phyloP scores from a whole-genome alignment of 30 jellyfish, hydroid and myxozoan species.

The Pelagia noctiluca region DNA sequence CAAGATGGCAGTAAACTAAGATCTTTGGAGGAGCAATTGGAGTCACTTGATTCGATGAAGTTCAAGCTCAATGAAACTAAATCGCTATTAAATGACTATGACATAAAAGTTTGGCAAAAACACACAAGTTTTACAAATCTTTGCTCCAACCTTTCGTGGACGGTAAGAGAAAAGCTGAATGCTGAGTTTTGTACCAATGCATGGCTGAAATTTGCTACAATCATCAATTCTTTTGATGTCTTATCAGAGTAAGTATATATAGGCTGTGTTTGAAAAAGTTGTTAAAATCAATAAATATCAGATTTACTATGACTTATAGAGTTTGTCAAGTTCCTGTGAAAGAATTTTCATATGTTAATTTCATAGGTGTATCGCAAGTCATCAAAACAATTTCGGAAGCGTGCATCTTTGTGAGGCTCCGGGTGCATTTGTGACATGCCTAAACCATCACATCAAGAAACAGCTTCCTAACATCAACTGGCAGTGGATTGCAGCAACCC shows the following conservation, averaged over 20 bases:
- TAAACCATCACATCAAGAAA: constrained; percentile 81
- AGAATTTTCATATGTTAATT: too few species aligned
- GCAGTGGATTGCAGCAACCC: constrained; percentile 92
- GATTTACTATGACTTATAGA: too few species aligned
- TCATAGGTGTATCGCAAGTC: too few species aligned
- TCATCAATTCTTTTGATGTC: constrained; percentile 73
- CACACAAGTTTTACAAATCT: constrained; percentile 82
- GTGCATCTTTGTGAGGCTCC: constrained; percentile 99
- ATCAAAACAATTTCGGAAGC: constrained; percentile 23
- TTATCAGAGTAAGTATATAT: too few species aligned
- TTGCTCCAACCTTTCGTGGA: constrained; percentile 58
- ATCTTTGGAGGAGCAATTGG: not conserved
- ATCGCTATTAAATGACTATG: constrained; percentile 76
- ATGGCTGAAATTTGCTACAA: constrained; percentile 94
- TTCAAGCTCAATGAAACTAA: constrained; percentile 77
- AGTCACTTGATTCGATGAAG: constrained; percentile 38
- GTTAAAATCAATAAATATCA: too few species aligned
- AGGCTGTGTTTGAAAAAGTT: too few species aligned
- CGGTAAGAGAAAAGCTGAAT: constrained; percentile 44
- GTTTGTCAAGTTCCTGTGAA: too few species aligned
- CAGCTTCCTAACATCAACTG: constrained; percentile 47
- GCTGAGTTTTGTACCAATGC: constrained; percentile 98
- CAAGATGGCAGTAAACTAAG: not conserved
- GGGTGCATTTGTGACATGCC: constrained; percentile 96
- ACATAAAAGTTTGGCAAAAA: constrained; percentile 78